These are phyloP conservation scores for Calliphora vomitoria DNA, from an alignment of 2,888 invertebrate species.

Conservation along the genomic window DNA sequence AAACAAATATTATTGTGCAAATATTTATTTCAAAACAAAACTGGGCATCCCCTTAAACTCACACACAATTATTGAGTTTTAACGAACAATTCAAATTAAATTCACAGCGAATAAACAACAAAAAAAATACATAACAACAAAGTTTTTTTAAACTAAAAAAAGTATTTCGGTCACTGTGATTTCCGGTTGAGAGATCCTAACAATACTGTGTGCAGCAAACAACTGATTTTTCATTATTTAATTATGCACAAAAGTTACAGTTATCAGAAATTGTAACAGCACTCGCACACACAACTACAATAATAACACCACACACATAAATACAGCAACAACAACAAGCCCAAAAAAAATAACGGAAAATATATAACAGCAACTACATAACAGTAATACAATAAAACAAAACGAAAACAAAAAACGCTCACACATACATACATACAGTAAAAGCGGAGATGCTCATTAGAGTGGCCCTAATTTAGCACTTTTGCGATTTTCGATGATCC, in stretches of 20 bases:
- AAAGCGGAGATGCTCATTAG: not conserved
- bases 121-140: not conserved
- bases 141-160: constrained; percentile 30
- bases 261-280: constrained; percentile 70
- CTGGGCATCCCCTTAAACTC: not conserved
- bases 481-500: too few species aligned
- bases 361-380: constrained; percentile 31
- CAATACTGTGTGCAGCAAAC: constrained; percentile 73
- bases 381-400: constrained; percentile 50
- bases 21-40: constrained; percentile 29
- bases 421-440: not conserved
- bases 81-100: constrained; percentile 38
- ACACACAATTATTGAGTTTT: constrained; percentile 15
- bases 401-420: constrained; percentile 21
- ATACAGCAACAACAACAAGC: constrained; percentile 38
- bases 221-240: constrained; percentile 75
- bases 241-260: constrained; percentile 74
- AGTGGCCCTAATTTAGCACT: too few species aligned
- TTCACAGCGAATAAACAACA: constrained; percentile 3
- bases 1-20: constrained; percentile 26
- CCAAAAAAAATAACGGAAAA: constrained; percentile 8
- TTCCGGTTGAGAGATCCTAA: constrained; percentile 73
- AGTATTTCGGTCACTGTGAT: constrained; percentile 70
- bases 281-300: constrained; percentile 31
- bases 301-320: constrained; percentile 15